Base-by-base conservation (phyloP, 2,797 vertebrate genomes). In the Merluccius polli region DNA sequence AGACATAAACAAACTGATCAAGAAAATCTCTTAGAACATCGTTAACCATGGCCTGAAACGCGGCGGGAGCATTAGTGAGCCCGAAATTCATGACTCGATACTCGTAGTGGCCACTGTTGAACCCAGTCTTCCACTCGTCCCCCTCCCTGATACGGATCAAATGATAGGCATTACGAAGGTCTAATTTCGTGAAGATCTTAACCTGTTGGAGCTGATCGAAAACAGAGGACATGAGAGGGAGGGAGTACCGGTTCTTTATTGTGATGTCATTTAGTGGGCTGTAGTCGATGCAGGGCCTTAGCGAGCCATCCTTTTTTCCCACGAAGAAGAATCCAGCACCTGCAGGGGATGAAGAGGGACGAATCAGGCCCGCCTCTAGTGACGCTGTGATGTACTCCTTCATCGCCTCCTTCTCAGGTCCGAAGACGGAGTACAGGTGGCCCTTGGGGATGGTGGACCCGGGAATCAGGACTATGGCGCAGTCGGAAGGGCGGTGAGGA, bases 21-120 rank as follows among this genome's bases (percentile, higher is more conserved):
- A 67, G 32, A 5, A 77, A n/a, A 18, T 67, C 70, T 12, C 24
- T 13, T 16, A 72, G 27, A 6, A 72, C 24, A 24, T 72, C 48
- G 30, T 77, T 72, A 2, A 77, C 38, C 29, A 72, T 3, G 21
- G 70, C 48, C 48, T 77, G 52, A 33, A 72, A 77, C 72, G 44
- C 27, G 75, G 13, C 6, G 75, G n/a, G n/a, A n/a, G n/a, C n/a
- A n/a, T n/a, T n/a, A n/a, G n/a, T n/a, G n/a, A n/a, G n/a, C n/a
- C n/a, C n/a, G 70, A n/a, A n/a, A n/a, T 16, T 70, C 69, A 59
- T 77, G 72, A 31, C 27, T 24, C 15, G 29, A 31, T 7, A 30
- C 29, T 30, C 27, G 31, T 7, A 15, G 18, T 70, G 68, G 1
- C 68, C 68, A 12, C 5, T 30, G 29, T 70, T 70, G 18, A 30